Base-by-base conservation (phyloP, 1,140 invertebrate species). In the Belonocnema kinseyi region DNA sequence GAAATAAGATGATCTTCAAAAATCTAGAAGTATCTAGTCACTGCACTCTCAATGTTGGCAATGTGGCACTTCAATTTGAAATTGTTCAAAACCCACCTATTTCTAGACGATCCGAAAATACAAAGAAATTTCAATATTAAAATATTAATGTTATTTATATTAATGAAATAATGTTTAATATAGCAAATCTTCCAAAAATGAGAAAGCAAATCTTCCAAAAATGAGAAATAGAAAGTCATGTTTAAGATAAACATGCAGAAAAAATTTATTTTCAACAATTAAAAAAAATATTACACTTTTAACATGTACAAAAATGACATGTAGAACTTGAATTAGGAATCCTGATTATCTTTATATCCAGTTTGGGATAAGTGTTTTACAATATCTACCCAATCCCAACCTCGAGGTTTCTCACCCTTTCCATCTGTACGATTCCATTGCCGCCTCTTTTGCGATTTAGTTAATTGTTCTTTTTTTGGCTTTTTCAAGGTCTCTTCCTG, bases 381-480 rank as follows among this genome's bases (percentile, higher is more conserved):
- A 78, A 99, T 94, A 88, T 99, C 98, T 5, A 99, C 95, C 98
- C 98, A 99, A 91, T 99, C 94, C 94, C 95, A 97, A 3, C 98
- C 98, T 40, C 98, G 92, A 1, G 96, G 95, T 80, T 94, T 94
- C 83, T 98, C 97, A 2, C 97, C 97, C 78, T 95, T 96, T 12
- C 93, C 92, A 92, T 98, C 96, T 0, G 95, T 92, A 79, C 94
- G 92, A 87, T 97, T 96, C 95, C 96, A 98, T 83, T 97, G 95
- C 77, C 95, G 93, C 33, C 97, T 93, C 89, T 99, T 99, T 90
- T 99, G 98, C 2, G 96, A 93, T 91, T 99, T 99, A 14, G 96
- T 98, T 81, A 99, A 88, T 75, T 97, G 95, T 86, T 97, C 95
- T 83, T 96, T 96, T 88, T 96, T 96, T 13, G 90, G 89, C 80